Evolutionary conservation across 2,888 invertebrate species (phyloP).

Genomic region (Sinhomidia bicolor): DNA sequence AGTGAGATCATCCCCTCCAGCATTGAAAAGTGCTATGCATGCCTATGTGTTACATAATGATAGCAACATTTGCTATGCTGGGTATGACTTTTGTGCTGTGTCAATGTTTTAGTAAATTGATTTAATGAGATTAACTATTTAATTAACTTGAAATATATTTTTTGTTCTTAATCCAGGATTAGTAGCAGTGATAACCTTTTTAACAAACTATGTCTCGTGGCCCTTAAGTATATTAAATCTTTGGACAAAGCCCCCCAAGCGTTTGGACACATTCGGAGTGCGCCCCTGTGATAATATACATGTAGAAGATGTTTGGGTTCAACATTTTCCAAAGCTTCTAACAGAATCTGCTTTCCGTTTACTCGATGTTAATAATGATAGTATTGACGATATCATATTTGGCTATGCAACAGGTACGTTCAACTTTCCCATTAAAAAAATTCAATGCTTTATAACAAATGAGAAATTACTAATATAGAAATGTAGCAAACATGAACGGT

Average conservation of each 20-base stretch:
- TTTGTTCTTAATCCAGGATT: constrained; percentile 82
- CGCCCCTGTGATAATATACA: constrained; percentile 85
- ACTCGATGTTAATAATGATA: constrained; percentile 88
- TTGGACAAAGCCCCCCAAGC: constrained; percentile 82
- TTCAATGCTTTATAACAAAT: too few relatives aligned
- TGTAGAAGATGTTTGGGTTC: constrained; percentile 86
- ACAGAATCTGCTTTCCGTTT: constrained; percentile 89
- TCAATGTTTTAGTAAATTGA: constrained; percentile 30
- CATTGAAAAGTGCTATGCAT: constrained; percentile 85
- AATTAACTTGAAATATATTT: neutral
- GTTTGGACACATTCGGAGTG: constrained; percentile 80
- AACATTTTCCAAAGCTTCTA: constrained; percentile 86
- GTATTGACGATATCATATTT: constrained; percentile 87
- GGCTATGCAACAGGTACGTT: constrained; percentile 89
- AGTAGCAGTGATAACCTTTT: constrained; percentile 85
- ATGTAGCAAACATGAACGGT: too few relatives aligned
- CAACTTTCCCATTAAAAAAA: neutral
- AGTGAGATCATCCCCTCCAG: constrained; percentile 84
- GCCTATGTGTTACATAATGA: constrained; percentile 86
- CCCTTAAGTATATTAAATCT: constrained; percentile 85
- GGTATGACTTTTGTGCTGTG: too few relatives aligned
- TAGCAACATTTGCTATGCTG: constrained; percentile 85
- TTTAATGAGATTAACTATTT: neutral
- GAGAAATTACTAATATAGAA: too few relatives aligned
- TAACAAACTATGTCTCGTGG: constrained; percentile 86